Base-by-base conservation (phyloP, 2,888 invertebrate genomes). In the Nomada fabriciana region DNA sequence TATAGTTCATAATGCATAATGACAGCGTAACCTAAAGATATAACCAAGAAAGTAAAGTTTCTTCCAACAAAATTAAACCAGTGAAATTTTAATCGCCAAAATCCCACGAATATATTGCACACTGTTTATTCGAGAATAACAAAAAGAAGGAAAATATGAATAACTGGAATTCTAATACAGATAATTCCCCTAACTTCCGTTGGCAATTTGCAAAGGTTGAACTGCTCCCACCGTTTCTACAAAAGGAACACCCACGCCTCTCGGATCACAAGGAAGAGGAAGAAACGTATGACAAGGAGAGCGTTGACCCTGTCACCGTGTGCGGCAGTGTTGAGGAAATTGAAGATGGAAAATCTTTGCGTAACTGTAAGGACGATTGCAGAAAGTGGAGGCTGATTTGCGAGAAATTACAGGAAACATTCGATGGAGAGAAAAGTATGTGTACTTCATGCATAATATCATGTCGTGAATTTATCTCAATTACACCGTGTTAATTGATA, bases 191-290 rank as follows among this genome's bases (percentile, higher is more conserved):
- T 1, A 53, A 0, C 7, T n/a, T 53, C 1, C 7, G 15, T 0
- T 7, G 18, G 15, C 2, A 15, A n/a, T 29, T 23, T 2, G 10
- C 0, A 3, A 42, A 52, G 29, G 20, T 69, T 1, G 10, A 1
- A 15, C 76, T 82, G 15, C 47, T 75, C 4, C 67, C 67, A 47
- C 65, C 74, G 43, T 84, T 84, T 36, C 0, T 69, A 20, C 67
- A 73, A 53, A 70, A 4, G 29, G 29, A 59, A 13, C 13, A 0
- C 4, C 11, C 23, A 20, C 18, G 47, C 25, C 11, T 50, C n/a
- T 9, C 11, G 15, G 10, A 23, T 10, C 2, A 13, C 10, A 13
- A 13, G 11, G 23, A 57, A 10, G 0, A 36, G 3, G 20, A 18
- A 43, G 43, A 43, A 72, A 20, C 23, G 42, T 20, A 74, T 18